Conservation (phyloP, 2,888 invertebrate species). For the Polydrusus tereticollis region DNA sequence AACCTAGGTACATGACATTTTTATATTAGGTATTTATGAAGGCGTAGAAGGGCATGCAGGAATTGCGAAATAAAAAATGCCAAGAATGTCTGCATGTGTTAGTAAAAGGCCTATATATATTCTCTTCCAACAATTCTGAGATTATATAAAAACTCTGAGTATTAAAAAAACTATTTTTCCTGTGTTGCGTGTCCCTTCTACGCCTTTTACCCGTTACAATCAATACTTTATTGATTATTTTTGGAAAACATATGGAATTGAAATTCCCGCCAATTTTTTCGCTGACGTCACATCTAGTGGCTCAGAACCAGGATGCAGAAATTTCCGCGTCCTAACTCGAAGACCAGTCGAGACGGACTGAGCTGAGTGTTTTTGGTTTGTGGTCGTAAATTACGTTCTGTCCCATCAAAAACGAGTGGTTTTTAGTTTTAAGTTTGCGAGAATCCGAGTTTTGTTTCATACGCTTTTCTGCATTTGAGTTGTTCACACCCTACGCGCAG, state of each 20-base stretch:
- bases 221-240: constrained; percentile 9
- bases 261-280: constrained; percentile 41
- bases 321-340: constrained; percentile 13
- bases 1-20: too few relatives aligned
- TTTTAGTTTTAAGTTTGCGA: constrained; percentile 52
- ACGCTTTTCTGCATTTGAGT: constrained; percentile 63
- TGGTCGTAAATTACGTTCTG: constrained; percentile 16
- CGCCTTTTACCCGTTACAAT: not conserved
- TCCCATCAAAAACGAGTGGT: constrained; percentile 20
- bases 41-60: too few relatives aligned
- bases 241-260: constrained; percentile 4
- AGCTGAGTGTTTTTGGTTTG: constrained; percentile 26
- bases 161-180: too few relatives aligned
- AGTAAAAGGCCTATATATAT: too few relatives aligned
- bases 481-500: constrained; percentile 57
- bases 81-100: too few relatives aligned
- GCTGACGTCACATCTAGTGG: constrained; percentile 28
- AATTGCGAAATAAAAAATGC: too few relatives aligned
- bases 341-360: constrained; percentile 23
- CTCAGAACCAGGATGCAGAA: constrained; percentile 9
- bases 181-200: not conserved
- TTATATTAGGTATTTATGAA: too few relatives aligned
- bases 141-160: too few relatives aligned
- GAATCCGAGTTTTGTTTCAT: constrained; percentile 63
- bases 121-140: too few relatives aligned